A percentile compares a stretch with the other conserved stretches of the same genome.
Evolutionary conservation across 2,113 vertebrate species (phyloP).

Genomic region (Alethe castanea): DNA sequence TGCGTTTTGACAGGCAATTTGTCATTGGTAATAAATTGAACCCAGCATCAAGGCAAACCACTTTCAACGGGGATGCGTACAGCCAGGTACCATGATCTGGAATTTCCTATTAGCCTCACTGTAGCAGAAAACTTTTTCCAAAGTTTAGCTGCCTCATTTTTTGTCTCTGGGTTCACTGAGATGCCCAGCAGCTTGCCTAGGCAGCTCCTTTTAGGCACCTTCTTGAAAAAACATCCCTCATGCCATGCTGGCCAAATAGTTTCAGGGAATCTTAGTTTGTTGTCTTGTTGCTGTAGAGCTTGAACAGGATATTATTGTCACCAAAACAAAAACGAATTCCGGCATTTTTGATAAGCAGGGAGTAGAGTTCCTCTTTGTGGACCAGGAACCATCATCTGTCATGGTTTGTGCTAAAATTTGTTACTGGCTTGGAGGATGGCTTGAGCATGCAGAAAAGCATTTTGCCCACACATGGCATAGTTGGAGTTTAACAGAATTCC

Average conservation of each 20-base stretch:
- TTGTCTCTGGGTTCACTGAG: background rate
- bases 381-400: background rate
- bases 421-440: background rate
- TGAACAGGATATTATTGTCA: background rate
- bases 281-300: fast-evolving
- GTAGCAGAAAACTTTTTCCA: background rate
- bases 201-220: background rate
- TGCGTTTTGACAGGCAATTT: background rate
- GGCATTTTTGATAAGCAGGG: background rate
- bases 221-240: background rate
- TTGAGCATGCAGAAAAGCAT: background rate
- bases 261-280: background rate
- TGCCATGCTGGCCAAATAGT: background rate
- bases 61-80: background rate
- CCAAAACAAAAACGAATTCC: background rate
- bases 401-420: background rate
- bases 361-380: background rate
- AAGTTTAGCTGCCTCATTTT: background rate
- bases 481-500: background rate
- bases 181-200: background rate
- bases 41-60: background rate
- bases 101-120: background rate
- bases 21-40: constrained; percentile 15
- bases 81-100: background rate
- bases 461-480: background rate